phyloP scores from a whole-genome alignment of 53 echinoderm and acorn worm species.

The Paelopatides confundens region DNA sequence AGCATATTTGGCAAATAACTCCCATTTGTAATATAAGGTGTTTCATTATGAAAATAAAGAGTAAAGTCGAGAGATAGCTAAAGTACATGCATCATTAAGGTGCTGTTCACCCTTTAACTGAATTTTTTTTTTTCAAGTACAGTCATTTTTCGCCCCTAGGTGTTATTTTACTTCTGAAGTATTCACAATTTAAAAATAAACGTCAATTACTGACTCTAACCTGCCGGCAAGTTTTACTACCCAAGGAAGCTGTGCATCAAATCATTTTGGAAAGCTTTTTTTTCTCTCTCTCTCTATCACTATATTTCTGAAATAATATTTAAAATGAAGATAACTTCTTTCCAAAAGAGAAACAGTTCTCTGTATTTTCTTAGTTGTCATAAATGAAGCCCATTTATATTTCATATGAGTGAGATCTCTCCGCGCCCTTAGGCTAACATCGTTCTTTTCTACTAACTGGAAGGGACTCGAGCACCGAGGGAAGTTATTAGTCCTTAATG shows the following conservation, averaged over 20 bases:
- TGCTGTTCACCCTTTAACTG: conserved; percentile 34
- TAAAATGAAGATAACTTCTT: conserved; percentile 21
- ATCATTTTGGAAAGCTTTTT: neutral
- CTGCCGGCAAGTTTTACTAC: neutral
- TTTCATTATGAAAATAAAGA: conserved; percentile 41
- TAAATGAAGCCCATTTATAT: conserved; percentile 36
- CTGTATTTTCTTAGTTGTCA: conserved; percentile 24
- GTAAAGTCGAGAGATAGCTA: neutral
- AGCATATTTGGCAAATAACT: conserved; percentile 38
- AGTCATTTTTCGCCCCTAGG: conserved; percentile 25
- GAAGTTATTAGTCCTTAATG: conserved; percentile 50
- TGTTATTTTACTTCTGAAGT: conserved; percentile 32
- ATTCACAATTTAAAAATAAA: conserved; percentile 37
- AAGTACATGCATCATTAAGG: conserved; percentile 33
- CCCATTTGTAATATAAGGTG: conserved; percentile 49
- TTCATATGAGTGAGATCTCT: neutral
- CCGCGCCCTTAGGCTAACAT: neutral
- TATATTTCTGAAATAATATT: neutral
- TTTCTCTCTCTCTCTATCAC: neutral
- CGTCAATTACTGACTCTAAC: conserved; percentile 8
- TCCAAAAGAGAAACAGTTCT: conserved; percentile 13
- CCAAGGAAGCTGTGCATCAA: neutral
- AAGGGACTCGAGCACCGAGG: neutral
- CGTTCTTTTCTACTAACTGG: conserved; percentile 22
- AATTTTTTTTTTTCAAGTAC: no score